Evolutionary conservation across 2,113 vertebrate species (phyloP).

Genomic region (Clupea harengus): DNA sequence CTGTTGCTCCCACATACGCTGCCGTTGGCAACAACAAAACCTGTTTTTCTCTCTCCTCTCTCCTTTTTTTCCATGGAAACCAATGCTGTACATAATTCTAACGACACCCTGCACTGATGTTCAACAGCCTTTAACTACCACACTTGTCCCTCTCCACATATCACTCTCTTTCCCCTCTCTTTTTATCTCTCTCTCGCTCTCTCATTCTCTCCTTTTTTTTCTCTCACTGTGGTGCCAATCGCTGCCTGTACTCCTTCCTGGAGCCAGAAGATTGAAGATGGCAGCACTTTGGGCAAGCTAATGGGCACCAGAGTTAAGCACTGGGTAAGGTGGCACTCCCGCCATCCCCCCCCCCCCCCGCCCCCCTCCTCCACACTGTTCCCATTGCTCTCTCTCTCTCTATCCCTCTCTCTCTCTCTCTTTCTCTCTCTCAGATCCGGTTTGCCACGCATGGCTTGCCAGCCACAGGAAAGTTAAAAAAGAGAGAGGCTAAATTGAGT

Average conservation of each 20-base stretch:
- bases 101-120: neutral
- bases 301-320: conserved; percentile 45
- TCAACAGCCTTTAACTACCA: neutral
- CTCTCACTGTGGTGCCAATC: neutral
- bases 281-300: conserved; percentile 38
- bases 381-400: conserved; percentile 28
- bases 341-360: neutral
- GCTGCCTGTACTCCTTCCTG: neutral
- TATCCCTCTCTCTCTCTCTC: neutral
- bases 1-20: neutral
- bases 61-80: neutral
- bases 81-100: neutral
- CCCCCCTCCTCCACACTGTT: conserved; percentile 30
- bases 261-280: conserved; percentile 41
- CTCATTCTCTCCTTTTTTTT: neutral
- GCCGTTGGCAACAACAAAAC: neutral
- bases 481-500: conserved; percentile 61
- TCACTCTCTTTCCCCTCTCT: conserved; percentile 1
- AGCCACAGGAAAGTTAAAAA: conserved; percentile 61
- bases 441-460: conserved; percentile 56
- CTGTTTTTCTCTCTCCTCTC: neutral
- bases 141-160: conserved; percentile 12
- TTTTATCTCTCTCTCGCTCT: neutral
- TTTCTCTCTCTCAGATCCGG: conserved; percentile 41
- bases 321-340: conserved; percentile 33